These are phyloP conservation scores for Whitmania pigra DNA, from an alignment of 1,140 invertebrate species.

Conservation along the genomic window DNA sequence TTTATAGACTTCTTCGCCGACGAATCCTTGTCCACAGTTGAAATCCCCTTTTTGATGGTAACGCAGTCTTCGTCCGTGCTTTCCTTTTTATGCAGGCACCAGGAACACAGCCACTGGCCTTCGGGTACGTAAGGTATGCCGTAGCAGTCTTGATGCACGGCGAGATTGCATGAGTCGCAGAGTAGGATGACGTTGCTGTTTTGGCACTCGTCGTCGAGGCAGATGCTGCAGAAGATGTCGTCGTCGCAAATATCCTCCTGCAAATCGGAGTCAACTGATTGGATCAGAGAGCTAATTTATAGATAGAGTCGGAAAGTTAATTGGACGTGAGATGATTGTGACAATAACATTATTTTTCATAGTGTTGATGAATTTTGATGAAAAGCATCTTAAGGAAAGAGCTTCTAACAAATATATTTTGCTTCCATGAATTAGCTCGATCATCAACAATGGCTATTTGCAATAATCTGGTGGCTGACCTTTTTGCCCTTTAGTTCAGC, in stretches of 20 bases:
- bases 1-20: background rate
- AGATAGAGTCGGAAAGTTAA: no score
- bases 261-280: no score
- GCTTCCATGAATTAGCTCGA: no score
- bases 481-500: background rate
- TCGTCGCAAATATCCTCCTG: conserved; percentile 70
- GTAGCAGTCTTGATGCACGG: conserved; percentile 97
- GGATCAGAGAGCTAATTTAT: background rate
- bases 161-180: conserved; percentile 98
- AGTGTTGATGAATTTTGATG: no score
- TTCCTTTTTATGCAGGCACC: conserved; percentile 62
- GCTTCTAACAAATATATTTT: no score
- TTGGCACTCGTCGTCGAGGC: conserved; percentile 78
- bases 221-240: conserved; percentile 93
- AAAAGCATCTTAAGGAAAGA: no score
- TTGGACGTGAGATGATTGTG: no score
- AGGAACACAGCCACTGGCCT: conserved; percentile 92
- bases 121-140: conserved; percentile 97
- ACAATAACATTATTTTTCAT: no score
- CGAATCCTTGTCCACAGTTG: background rate
- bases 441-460: no score
- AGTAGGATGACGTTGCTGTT: conserved; percentile 91
- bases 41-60: background rate
- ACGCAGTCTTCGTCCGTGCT: conserved; percentile 63
- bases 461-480: conserved; percentile 49